Conservation (phyloP, 2,113 vertebrate species). For the Diadophis punctatus region DNA sequence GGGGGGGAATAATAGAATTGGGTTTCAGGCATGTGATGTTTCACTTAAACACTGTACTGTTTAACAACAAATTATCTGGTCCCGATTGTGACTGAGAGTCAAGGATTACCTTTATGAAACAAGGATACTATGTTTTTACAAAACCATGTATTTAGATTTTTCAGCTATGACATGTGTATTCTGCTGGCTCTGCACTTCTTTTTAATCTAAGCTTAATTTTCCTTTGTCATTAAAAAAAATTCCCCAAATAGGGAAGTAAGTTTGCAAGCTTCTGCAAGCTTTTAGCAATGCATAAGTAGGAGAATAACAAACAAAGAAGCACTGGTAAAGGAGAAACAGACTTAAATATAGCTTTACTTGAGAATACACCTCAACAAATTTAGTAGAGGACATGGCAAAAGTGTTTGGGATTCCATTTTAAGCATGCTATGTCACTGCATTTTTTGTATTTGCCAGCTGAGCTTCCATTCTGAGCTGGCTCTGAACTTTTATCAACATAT, state of each 20-base stretch:
- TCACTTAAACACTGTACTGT: neutral
- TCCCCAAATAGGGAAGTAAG: neutral
- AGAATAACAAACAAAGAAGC: no score
- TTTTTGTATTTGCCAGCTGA: no score
- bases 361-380: neutral
- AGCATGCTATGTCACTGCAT: no score
- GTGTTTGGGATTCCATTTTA: neutral
- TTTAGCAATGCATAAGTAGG: neutral
- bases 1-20: neutral
- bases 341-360: neutral
- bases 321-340: neutral
- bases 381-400: neutral
- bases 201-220: neutral
- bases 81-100: neutral
- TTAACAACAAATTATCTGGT: neutral
- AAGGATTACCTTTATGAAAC: neutral
- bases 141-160: neutral
- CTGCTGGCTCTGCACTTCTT: neutral
- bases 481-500: no score
- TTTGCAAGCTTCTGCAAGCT: neutral
- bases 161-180: neutral
- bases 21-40: neutral
- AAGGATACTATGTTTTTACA: neutral
- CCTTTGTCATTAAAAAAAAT: neutral
- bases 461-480: no score